Conservation (phyloP, 1,140 invertebrate genomes). For the Eufriesea mexicana region DNA sequence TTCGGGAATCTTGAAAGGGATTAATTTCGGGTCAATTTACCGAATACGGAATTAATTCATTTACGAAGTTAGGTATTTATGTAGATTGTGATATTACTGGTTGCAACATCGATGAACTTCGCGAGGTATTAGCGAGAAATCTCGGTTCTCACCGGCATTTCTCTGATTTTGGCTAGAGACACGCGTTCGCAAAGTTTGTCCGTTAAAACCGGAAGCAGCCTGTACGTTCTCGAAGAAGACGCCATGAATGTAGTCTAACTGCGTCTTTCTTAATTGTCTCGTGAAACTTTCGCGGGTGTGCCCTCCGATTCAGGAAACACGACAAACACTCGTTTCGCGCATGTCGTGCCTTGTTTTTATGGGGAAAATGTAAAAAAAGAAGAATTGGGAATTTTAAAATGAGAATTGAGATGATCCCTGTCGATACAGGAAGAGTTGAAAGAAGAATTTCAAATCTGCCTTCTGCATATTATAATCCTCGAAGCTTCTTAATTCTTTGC, state of each 20-base stretch:
- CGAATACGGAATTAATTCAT: background rate
- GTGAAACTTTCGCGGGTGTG: background rate
- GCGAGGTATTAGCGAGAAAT: background rate
- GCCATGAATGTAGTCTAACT: constrained; percentile 10
- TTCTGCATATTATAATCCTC: no score
- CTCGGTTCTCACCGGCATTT: background rate
- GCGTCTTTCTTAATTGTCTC: constrained; percentile 15
- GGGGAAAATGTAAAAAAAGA: background rate
- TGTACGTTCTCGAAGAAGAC: background rate
- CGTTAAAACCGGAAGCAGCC: background rate
- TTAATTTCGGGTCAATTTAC: no score
- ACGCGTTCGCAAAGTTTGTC: background rate
- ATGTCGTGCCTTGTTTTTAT: background rate
- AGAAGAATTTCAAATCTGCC: no score
- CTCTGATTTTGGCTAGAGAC: background rate
- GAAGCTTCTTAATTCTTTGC: no score
- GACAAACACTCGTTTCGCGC: background rate
- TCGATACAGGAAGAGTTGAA: no score
- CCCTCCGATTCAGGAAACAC: background rate
- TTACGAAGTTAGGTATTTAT: background rate
- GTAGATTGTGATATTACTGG: background rate
- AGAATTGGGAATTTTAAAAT: background rate
- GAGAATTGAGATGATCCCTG: background rate
- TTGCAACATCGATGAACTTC: background rate
- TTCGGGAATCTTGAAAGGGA: no score